Base-by-base conservation (phyloP, 2,797 vertebrate species). In the Macroramphosus scolopax region DNA sequence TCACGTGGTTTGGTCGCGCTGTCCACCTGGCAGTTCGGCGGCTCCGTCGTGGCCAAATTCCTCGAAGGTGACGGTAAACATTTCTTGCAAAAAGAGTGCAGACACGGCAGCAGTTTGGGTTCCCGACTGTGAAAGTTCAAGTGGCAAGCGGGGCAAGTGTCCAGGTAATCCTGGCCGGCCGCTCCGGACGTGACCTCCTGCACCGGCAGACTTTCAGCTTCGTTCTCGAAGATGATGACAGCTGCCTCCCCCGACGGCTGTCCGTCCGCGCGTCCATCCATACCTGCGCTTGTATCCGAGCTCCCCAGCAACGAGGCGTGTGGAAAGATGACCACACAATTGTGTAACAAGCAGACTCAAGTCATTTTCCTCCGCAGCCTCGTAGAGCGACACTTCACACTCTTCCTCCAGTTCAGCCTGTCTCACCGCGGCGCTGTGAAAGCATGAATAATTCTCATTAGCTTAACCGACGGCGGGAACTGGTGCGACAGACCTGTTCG, bases 101-200 rank as follows among this genome's bases (percentile, higher is more conserved):
- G 86, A 62, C 93, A 95, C 20, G 92, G 92, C 62, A 95, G 89
- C 76, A 95, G 90, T 79, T 91, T 91, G 53, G 93, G 91, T 67
- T 89, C 91, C 3, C 91, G 91, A 55, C 89, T 92, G 87, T 91
- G 88, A 63, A 94, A 92, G 77, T 90, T 88, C 30, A 89, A 74
- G 24, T 58, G 81, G 68, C 93, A 95, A 63, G 92, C 89, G 24
- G 91, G 89, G 68, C 93, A 94, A 41, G 87, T 89, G 86, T 94
- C 93, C 90, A 94, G 88, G 86, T 92, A 60, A 84, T 85, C 86
- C 41, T 81, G 80, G 2, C 63, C 75, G 73, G 78, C 63, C 4
- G 82, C 73, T 10, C 54, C 68, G 41, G 83, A 63, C 43, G n/a
- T 82, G 45, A 90, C 89, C 80, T 87, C 84, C 3, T 81, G 83